Evolutionary conservation across 2,888 invertebrate species (phyloP).

Genomic region (Leucoma salicis): DNA sequence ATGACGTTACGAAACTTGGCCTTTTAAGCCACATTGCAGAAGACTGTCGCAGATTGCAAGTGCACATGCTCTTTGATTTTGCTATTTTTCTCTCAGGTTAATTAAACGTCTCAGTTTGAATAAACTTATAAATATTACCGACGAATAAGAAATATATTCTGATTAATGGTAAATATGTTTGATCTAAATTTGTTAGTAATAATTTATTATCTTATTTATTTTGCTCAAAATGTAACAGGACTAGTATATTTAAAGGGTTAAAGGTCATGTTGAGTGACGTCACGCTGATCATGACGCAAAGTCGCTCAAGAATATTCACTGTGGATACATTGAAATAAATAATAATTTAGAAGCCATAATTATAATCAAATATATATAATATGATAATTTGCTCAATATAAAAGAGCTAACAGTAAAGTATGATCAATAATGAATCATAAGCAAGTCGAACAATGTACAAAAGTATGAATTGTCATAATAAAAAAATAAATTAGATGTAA

Average conservation of each 20-base stretch:
- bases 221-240: too few species aligned
- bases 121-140: too few species aligned
- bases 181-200: too few species aligned
- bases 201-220: too few species aligned
- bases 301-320: neutral
- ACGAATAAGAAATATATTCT: too few species aligned
- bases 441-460: slow-evolving; percentile 42
- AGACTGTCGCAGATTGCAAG: too few species aligned
- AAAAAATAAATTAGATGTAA: slow-evolving; percentile 23
- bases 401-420: slow-evolving; percentile 7
- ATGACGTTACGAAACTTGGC: too few species aligned
- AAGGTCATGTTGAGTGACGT: neutral
- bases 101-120: too few species aligned
- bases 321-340: neutral
- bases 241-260: neutral
- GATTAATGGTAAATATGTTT: too few species aligned
- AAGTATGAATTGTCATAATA: slow-evolving; percentile 42
- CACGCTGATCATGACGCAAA: neutral
- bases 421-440: slow-evolving; percentile 11
- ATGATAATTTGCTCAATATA: slow-evolving; percentile 4
- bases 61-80: too few species aligned
- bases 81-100: too few species aligned
- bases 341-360: neutral
- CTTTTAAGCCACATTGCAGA: too few species aligned
- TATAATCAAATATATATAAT: neutral